These are phyloP conservation scores for Drosophila neoperkinsi DNA, from an alignment of 2,888 invertebrate species.

Conservation along the genomic window DNA sequence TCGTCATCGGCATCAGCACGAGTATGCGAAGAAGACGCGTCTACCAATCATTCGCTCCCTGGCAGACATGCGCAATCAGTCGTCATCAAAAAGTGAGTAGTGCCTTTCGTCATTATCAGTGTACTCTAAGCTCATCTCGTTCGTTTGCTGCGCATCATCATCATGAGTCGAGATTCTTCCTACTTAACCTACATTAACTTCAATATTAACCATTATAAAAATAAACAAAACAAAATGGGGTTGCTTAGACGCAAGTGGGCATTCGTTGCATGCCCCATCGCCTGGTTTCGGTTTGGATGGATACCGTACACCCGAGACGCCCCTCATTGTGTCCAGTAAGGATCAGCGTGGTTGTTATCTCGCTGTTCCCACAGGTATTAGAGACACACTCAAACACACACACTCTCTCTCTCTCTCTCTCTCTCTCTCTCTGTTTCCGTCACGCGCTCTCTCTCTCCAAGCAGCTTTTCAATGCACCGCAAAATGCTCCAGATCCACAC, in stretches of 20 bases:
- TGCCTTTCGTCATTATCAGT: background rate
- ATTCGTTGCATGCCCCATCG: constrained; percentile 82
- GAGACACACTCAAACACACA: constrained; percentile 81
- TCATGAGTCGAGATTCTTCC: constrained; percentile 37
- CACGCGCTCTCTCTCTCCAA: background rate
- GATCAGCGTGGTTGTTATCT: constrained; percentile 88
- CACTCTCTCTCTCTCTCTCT: constrained; percentile 14
- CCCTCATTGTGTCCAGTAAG: constrained; percentile 86
- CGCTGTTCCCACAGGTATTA: constrained; percentile 87
- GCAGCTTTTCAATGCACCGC: constrained; percentile 32
- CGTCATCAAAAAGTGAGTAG: constrained; percentile 97
- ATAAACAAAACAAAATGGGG: constrained; percentile 41
- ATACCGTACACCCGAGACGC: constrained; percentile 85
- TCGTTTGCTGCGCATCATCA: constrained; percentile 65
- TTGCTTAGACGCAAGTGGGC: constrained; percentile 66
- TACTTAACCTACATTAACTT: constrained; percentile 37
- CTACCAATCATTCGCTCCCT: constrained; percentile 96
- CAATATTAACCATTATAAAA: constrained; percentile 24
- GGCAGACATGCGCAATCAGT: constrained; percentile 98
- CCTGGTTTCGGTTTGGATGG: constrained; percentile 74
- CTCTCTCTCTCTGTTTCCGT: constrained; percentile 7
- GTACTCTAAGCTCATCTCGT: constrained; percentile 63
- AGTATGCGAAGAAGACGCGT: constrained; percentile 85
- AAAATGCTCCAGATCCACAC: constrained; percentile 35
- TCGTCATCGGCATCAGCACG: constrained; percentile 97